phyloP scores from a whole-genome alignment of 64 coral and sea anemone genomes.

The Pachyseris speciosa region DNA sequence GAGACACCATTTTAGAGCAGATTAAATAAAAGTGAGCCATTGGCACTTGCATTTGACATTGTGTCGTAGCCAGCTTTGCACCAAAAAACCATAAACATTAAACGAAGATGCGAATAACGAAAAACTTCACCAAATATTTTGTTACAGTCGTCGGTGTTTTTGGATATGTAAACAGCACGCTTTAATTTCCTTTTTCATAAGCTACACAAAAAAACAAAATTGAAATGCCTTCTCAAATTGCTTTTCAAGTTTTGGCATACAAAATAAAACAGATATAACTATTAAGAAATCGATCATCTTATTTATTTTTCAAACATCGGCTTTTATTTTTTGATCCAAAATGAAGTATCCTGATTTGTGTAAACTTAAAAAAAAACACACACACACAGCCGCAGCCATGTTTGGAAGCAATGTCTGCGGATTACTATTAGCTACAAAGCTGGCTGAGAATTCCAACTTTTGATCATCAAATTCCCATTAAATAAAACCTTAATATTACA shows the following conservation, averaged over 20 bases:
- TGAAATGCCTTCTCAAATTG: background rate
- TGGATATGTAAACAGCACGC: background rate
- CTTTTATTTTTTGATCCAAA: background rate
- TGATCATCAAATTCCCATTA: background rate
- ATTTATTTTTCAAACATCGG: background rate
- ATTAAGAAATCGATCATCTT: background rate
- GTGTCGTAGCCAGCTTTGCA: background rate
- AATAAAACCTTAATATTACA: too few relatives aligned
- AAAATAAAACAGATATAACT: background rate
- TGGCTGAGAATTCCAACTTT: background rate
- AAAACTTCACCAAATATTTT: background rate
- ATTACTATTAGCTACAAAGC: background rate
- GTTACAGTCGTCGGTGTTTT: background rate
- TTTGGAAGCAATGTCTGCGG: background rate
- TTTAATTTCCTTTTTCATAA: slow-evolving; percentile 10
- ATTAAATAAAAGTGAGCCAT: too few relatives aligned
- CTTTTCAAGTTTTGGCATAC: background rate
- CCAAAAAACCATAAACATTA: background rate
- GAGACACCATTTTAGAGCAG: too few relatives aligned
- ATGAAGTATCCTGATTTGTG: background rate
- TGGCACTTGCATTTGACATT: too few relatives aligned
- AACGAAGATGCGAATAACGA: background rate
- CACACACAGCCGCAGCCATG: too few relatives aligned
- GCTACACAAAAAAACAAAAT: background rate
- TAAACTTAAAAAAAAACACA: too few relatives aligned